Conservation (phyloP, 2,888 invertebrate species). For the Erebia epiphron region DNA sequence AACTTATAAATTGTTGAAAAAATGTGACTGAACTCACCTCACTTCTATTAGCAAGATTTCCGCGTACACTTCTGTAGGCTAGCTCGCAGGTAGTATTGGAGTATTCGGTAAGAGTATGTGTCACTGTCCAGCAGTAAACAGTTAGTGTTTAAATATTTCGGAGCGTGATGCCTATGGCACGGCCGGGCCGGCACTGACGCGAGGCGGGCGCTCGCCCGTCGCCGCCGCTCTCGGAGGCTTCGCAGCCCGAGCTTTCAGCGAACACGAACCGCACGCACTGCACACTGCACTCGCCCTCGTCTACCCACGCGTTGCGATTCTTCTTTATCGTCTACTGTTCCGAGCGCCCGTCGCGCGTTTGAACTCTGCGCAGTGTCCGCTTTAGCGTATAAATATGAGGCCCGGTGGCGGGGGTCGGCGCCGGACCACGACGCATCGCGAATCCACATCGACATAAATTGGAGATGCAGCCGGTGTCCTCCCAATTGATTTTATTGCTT, state of each 20-base stretch:
- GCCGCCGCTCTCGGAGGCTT: conserved; percentile 70
- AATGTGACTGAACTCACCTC: conserved; percentile 63
- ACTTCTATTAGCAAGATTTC: conserved; percentile 58
- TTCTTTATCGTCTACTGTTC: conserved; percentile 78
- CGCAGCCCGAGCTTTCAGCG: conserved; percentile 80
- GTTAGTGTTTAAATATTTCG: conserved; percentile 53
- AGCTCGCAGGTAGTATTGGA: conserved; percentile 52
- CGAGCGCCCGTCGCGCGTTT: conserved; percentile 80
- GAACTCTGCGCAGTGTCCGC: conserved; percentile 79
- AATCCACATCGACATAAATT: conserved; percentile 79
- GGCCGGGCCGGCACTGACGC: conserved; percentile 83
- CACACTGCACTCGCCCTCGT: conserved; percentile 82
- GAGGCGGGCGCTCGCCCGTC: conserved; percentile 61
- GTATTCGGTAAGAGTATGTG: conserved; percentile 55
- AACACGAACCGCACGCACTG: conserved; percentile 80
- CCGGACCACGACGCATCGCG: conserved; percentile 76
- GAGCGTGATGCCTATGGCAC: conserved; percentile 78
- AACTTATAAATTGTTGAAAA: not conserved
- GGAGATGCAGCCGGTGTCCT: conserved; percentile 79
- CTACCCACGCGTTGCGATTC: conserved; percentile 78
- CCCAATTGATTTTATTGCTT: conserved; percentile 78
- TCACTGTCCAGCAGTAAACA: conserved; percentile 67
- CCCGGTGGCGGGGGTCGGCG: conserved; percentile 79
- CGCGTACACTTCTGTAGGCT: conserved; percentile 61
- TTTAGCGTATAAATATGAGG: conserved; percentile 82